A percentile compares a stretch with the other conserved stretches of the same genome.
These are phyloP conservation scores for Myotis davidii DNA, from an alignment of 2,113 vertebrate species.

Conservation along the genomic window DNA sequence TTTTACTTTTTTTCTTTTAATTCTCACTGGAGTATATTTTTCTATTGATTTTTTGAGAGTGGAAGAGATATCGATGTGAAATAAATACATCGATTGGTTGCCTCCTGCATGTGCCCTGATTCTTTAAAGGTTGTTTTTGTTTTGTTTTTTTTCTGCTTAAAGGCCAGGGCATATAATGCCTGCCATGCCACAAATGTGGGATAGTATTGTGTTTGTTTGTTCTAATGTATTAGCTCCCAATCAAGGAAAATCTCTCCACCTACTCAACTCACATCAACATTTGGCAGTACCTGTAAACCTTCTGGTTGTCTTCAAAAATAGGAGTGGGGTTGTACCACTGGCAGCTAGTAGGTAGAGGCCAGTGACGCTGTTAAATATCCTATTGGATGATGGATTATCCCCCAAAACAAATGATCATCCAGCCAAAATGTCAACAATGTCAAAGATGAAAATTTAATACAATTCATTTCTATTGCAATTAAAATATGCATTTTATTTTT, in stretches of 20 bases:
- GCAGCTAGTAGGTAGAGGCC: not conserved
- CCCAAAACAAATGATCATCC: not conserved
- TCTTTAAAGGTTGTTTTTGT: not conserved
- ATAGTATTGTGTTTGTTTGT: not conserved
- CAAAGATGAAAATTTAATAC: not conserved
- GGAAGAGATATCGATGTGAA: no score
- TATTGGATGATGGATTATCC: not conserved
- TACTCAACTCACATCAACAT: not conserved
- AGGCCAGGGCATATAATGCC: not conserved
- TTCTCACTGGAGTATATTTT: no score
- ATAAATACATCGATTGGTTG: no score
- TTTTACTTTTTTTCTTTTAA: not conserved
- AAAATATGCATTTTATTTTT: not conserved
- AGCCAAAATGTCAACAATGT: not conserved
- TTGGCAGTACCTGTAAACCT: not conserved
- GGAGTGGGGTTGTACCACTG: rapidly evolving
- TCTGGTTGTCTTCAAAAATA: not conserved
- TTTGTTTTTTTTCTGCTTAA: not conserved
- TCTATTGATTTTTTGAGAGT: no score
- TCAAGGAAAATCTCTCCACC: not conserved
- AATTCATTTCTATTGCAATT: not conserved
- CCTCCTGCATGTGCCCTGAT: no score
- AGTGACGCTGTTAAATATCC: not conserved
- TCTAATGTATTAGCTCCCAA: not conserved
- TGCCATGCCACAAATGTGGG: rapidly evolving